Percentiles rank a stretch among this genome's conserved stretches.
Conservation (phyloP, 1,140 invertebrate genomes). For the Scaptomyza graminum region DNA sequence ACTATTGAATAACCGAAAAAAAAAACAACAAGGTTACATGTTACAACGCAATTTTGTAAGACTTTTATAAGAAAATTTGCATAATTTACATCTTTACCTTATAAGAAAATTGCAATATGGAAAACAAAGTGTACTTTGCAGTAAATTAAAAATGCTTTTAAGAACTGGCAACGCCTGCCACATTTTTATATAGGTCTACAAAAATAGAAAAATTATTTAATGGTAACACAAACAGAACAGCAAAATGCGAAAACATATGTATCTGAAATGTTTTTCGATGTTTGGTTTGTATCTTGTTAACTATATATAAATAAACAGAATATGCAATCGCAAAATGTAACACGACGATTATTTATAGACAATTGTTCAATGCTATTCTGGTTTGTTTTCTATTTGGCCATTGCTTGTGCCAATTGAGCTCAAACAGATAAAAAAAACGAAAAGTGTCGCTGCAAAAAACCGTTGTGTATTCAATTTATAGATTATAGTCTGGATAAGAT, state of each 20-base stretch:
- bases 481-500: not conserved
- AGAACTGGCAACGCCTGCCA: constrained; percentile 21
- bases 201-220: constrained; percentile 54
- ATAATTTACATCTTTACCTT: constrained; percentile 2
- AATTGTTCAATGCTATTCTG: constrained; percentile 15
- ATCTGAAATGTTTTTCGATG: not conserved
- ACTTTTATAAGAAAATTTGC: no score
- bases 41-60: no score
- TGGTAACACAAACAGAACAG: not conserved
- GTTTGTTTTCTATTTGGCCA: constrained; percentile 12
- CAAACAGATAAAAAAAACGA: constrained; percentile 3
- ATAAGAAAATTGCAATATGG: not conserved
- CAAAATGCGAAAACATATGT: constrained; percentile 42
- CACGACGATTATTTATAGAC: constrained; percentile 40
- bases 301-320: not conserved
- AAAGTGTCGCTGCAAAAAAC: constrained; percentile 25
- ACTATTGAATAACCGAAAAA: no score
- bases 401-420: constrained; percentile 32
- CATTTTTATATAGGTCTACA: constrained; percentile 18
- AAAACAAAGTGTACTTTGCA: not conserved
- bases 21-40: no score
- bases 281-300: constrained; percentile 10
- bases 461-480: constrained; percentile 6
- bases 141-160: constrained; percentile 45
- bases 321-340: constrained; percentile 26